Base-by-base conservation (phyloP, 2,888 invertebrate genomes). In the Lagria hirta region DNA sequence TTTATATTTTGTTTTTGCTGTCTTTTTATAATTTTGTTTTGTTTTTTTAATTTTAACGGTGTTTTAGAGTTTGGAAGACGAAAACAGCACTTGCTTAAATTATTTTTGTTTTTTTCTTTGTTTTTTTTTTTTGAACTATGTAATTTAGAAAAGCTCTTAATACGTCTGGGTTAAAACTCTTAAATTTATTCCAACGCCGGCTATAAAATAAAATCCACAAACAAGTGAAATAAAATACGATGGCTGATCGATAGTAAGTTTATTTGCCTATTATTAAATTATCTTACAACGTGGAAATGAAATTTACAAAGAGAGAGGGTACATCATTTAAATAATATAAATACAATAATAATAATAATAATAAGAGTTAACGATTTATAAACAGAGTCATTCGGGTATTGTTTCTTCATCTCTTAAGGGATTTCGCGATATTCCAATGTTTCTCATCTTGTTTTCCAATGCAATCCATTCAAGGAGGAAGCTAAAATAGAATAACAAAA, bases 381-480 rank as follows among this genome's bases (percentile, higher is more conserved):
- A 42, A 35, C 29, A 24, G 36, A 46, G 32, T 46, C 46, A 46
- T 46, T 46, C 46, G 16, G 41, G 41, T 35, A 45, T 24, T 12
- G 32, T 24, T 10, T 46, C 46, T 30, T 23, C 21, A 42, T 46
- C 43, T 32, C 43, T 46, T 28, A 42, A 16, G 28, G 42, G 30
- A 32, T 30, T 29, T 26, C 32, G 34, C 18, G 34, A 28, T 24
- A 47, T 43, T 26, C 52, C 43, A 15, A 57, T 24, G 21, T 46
- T 50, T 27, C 53, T 54, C 48, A 57, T 51, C 49, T 51, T 51
- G 27, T 49, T 47, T 42, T 60, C 58, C 23, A 55, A 35, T 24
- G 54, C 57, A 22, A 57, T 52, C 57, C 55, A 57, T 40, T 60
- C 54, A 38, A 57, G 29, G 6, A 60, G 45, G 34, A 60, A 52